Evolutionary conservation across 1,140 invertebrate species (phyloP).

Genomic region (Leucophenga varia): DNA sequence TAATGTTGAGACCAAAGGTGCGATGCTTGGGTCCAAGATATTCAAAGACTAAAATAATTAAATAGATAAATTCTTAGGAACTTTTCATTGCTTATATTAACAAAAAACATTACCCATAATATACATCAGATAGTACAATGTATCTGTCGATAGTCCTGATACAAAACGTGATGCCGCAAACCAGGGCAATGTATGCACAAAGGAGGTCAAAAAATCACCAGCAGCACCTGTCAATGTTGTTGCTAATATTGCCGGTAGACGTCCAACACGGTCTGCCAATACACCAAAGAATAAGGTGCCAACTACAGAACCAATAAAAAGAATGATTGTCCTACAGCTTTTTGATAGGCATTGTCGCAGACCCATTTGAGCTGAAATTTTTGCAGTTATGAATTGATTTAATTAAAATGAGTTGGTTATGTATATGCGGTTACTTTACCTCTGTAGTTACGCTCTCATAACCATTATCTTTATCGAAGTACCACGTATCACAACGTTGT

Average conservation of each 20-base stretch:
- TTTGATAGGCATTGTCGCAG: slow-evolving; percentile 61
- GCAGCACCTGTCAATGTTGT: slow-evolving; percentile 58
- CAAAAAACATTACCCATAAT: slow-evolving; percentile 60
- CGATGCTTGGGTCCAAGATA: slow-evolving; percentile 62
- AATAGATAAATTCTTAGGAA: neutral
- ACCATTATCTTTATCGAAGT: slow-evolving; percentile 56
- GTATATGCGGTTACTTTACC: slow-evolving; percentile 54
- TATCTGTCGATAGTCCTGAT: slow-evolving; percentile 62
- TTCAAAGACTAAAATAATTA: slow-evolving; percentile 58
- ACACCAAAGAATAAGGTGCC: slow-evolving; percentile 61
- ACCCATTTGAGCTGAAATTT: slow-evolving; percentile 60
- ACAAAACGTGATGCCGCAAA: slow-evolving; percentile 60
- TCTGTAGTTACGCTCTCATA: slow-evolving; percentile 62
- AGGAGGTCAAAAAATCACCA: slow-evolving; percentile 60
- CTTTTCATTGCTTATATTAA: fast-evolving
- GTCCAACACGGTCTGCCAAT: slow-evolving; percentile 61
- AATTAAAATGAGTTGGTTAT: no score
- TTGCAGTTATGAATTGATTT: no score
- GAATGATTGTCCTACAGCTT: slow-evolving; percentile 61
- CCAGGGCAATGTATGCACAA: slow-evolving; percentile 54
- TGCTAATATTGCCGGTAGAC: slow-evolving; percentile 60
- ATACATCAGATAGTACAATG: slow-evolving; percentile 65
- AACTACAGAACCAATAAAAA: slow-evolving; percentile 63
- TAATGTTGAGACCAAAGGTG: slow-evolving; percentile 62
- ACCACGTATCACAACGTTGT: slow-evolving; percentile 53